Evolutionary conservation across 2,888 invertebrate genomes (phyloP), one percentile per base, ranked within the genome.

Genomic region (Temnothorax ravouxi): DNA sequence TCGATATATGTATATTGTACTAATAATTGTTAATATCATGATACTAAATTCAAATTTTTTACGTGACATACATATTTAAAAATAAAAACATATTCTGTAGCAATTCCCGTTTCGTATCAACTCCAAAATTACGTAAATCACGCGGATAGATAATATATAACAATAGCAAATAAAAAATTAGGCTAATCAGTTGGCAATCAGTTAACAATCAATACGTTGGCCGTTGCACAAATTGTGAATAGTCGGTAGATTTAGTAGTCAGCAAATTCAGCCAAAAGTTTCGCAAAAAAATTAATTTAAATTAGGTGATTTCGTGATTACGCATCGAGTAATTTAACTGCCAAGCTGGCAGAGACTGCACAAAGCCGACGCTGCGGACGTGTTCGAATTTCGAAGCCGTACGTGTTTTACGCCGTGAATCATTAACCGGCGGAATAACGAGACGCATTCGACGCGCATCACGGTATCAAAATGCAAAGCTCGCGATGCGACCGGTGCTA

Each of bases 351-450:
- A 9, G 66, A 21, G 52, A 29, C 41, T 77, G 54, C 38, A 56
- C 38, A 56, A 44, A 69, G n/a, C 54, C n/a, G 34, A 15, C 15
- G 69, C 29, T 11, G 21, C 34, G 69, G 15, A 71, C 79, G 71
- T 71, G 71, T 71, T 69, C 13, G 59, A 71, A 71, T 79, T 79
- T 59, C 59, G 21, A 41, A 47, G 71, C 47, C 47, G 13, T 25
- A 38, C 47, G 13, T 25, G 47, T 71, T 80, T 80, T 59, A 47
- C 50, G 41, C 74, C 41, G 64, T 84, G 64, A 75, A 87, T 84
- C 82, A 87, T 86, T 86, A 87, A 86, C 64, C 71, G 82, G 64
- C 21, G 5, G 56, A 75, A 66, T 82, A 86, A 86, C 84, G 86
- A 87, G 82, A 59, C 50, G 75, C 79, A 61, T 84, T 86, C 75